Evolutionary conservation across 2,888 invertebrate genomes (phyloP), one percentile per base, ranked within the genome.

Genomic region (Agrochola lychnidis): DNA sequence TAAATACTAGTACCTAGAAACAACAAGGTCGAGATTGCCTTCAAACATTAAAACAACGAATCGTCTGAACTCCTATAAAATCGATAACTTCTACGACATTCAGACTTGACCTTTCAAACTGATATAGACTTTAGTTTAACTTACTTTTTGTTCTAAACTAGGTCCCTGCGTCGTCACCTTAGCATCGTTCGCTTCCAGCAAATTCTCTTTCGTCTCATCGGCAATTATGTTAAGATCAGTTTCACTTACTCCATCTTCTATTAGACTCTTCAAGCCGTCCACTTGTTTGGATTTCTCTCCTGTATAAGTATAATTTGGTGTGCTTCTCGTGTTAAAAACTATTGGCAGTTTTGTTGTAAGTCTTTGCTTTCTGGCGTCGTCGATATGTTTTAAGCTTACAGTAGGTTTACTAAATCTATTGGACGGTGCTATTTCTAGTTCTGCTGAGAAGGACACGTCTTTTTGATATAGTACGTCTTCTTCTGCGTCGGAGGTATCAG

Each of bases 371-470:
- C 86, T 87, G n/a, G 87, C 77, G 51, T 85, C 87, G 48, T 92
- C 93, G 93, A 93, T 94, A 94, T 94, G 94, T 93, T 84, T 93
- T 85, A 92, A 88, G 90, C 92, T 94, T 93, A 94, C 85, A 83
- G 92, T 94, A 92, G 91, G 90, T 90, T 93, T 94, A 92, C 92
- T 95, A 91, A 95, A 76, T 93, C 94, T 96, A 96, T 88, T 95
- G 96, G 96, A 96, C 94, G 97, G 96, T 73, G 97, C 96, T 89
- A 96, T 94, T 91, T 97, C 97, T 92, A 98, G 96, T 94, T 98
- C 98, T 53, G 98, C 98, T 84, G 98, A 98, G 94, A 98, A 98
- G 70, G 98, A 98, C 6, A 98, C 98, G 89, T 98, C 98, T 94
- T 98, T 98, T 94, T 98, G 98, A 90, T 98, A 98, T 57, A 98